phyloP scores from a whole-genome alignment of 2,113 vertebrate species.

The Cochlearius cochlearius region DNA sequence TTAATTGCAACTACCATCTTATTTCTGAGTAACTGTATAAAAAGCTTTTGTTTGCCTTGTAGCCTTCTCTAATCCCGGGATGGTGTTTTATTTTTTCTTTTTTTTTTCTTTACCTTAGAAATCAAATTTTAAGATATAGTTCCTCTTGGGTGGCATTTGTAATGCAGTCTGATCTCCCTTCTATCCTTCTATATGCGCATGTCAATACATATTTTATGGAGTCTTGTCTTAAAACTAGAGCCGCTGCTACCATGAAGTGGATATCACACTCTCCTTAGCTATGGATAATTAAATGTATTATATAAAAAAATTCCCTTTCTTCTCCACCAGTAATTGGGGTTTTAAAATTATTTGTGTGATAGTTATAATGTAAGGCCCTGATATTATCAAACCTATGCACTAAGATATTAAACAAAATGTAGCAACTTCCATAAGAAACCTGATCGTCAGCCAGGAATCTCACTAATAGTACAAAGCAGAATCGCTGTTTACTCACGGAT shows the following conservation, averaged over 20 bases:
- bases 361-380: background rate
- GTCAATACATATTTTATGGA: slow-evolving; percentile 16
- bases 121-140: background rate
- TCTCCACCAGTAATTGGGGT: background rate
- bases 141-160: background rate
- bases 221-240: background rate
- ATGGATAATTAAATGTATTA: background rate
- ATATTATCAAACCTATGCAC: background rate
- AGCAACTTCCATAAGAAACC: background rate
- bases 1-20: background rate
- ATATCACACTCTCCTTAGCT: background rate
- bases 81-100: background rate
- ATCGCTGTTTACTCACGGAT: background rate
- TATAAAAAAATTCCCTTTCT: background rate
- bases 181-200: background rate
- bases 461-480: background rate
- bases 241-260: background rate
- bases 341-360: background rate
- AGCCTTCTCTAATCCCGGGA: background rate
- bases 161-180: slow-evolving; percentile 35
- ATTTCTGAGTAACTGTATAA: background rate
- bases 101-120: background rate
- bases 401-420: background rate
- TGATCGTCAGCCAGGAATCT: background rate
- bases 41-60: background rate